Base-by-base conservation (phyloP, 1,140 invertebrate species). In the Pogonomyrmex californicus region DNA sequence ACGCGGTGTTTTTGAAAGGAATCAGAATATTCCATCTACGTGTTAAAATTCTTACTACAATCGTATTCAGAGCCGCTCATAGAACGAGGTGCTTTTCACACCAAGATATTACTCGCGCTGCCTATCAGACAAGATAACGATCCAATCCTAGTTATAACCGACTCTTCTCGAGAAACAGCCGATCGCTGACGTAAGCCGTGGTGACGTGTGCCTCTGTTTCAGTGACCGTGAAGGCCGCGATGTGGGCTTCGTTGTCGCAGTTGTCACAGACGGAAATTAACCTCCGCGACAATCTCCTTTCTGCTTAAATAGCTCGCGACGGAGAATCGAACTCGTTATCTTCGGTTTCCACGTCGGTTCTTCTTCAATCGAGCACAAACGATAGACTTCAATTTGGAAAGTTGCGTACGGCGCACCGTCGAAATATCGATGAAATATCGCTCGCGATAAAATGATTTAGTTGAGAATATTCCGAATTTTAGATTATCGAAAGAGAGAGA, bases 221-320 rank as follows among this genome's bases (percentile, higher is more conserved):
- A 66, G 10, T 36, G 65, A 68, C 58, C 51, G 49, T 82, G 85
- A 83, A 79, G 36, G 44, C n/a, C 68, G 51, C n/a, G 33, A 30
- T 62, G 23, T 41, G 23, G 56, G 41, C 47, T 56, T 70, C 41
- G 38, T 75, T 23, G 4, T 44, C 49, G 30, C 54, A 75, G 14
- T 4, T 36, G 10, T 70, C 36, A 14, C 65, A 66, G 70, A 51
- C 89, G 89, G 89, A 91, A 91, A 91, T 91, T 88, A 90, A 91
- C 77, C 71, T 78, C 36, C 63, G 76, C 70, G 70, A 62, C 79
- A 90, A 86, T 81, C 85, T 87, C 81, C 86, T 91, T 88, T 90
- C 89, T 90, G 75, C 86, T 75, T 90, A 87, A 87, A 90, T 87
- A 89, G 62, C 63, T 90, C 71, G 54, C 65, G 58, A 38, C 38